Percentiles rank a stretch among this genome's conserved stretches.
Evolutionary conservation across 2,113 vertebrate species (phyloP).

Genomic region (Brachypteracias leptosomus): DNA sequence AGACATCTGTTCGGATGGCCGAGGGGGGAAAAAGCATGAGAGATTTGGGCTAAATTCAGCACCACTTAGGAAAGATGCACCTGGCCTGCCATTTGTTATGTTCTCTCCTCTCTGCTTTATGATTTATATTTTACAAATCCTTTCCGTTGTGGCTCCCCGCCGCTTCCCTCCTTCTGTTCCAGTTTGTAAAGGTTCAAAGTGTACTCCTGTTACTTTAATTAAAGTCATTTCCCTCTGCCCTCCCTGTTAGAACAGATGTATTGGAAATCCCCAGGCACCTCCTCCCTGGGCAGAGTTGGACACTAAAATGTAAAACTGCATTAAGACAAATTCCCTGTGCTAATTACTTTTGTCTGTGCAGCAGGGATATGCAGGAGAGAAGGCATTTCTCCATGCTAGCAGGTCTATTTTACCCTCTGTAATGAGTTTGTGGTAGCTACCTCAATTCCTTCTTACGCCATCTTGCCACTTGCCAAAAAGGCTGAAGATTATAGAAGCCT

Average conservation of each 20-base stretch:
- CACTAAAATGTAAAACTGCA: neutral
- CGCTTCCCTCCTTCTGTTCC: slow-evolving; percentile 27
- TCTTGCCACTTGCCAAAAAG: neutral
- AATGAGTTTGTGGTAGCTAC: neutral
- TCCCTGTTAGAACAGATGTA: slow-evolving; percentile 20
- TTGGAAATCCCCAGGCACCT: slow-evolving; percentile 39
- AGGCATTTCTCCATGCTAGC: neutral
- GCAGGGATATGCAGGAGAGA: neutral
- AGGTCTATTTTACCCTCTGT: neutral
- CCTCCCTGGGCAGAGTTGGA: neutral
- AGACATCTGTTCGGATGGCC: slow-evolving; percentile 49
- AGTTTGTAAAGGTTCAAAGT: slow-evolving; percentile 44
- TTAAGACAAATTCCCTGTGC: slow-evolving; percentile 24
- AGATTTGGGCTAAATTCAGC: slow-evolving; percentile 60
- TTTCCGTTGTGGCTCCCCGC: neutral
- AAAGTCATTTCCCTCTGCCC: slow-evolving; percentile 34
- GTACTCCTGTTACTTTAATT: slow-evolving; percentile 56
- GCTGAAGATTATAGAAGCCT: neutral
- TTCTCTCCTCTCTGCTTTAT: slow-evolving; percentile 22
- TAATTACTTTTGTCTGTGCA: neutral
- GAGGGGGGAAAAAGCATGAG: slow-evolving; percentile 31
- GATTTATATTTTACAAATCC: slow-evolving; percentile 59
- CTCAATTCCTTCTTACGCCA: neutral
- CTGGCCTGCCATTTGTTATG: slow-evolving; percentile 58
- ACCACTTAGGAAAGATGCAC: slow-evolving; percentile 49